phyloP scores from a whole-genome alignment of 2,113 vertebrate genomes.

The Helogale parvula region DNA sequence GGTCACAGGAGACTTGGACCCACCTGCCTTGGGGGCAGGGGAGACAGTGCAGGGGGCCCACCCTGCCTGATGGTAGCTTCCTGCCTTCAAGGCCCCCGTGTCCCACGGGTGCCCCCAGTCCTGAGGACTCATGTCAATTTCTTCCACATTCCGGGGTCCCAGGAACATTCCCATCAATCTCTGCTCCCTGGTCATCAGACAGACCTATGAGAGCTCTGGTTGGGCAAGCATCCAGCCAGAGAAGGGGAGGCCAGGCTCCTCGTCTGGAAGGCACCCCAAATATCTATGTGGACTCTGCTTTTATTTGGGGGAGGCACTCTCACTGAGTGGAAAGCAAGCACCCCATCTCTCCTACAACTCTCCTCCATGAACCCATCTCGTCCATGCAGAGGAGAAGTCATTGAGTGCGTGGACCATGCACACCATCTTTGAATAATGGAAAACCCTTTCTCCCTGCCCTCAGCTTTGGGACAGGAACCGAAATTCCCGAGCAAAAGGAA shows the following conservation, averaged over 20 bases:
- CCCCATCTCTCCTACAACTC: not conserved
- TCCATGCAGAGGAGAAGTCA: not conserved
- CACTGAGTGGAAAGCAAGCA: not conserved
- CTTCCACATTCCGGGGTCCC: not conserved
- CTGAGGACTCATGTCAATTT: not conserved
- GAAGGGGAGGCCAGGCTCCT: not conserved
- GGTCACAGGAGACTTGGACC: not conserved
- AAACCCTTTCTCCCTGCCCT: not conserved
- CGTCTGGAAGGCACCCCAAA: not conserved
- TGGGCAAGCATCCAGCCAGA: not conserved
- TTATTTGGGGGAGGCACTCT: not conserved
- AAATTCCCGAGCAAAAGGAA: not conserved
- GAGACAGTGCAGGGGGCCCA: not conserved
- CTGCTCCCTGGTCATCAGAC: not conserved
- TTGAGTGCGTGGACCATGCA: not conserved
- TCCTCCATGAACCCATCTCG: not conserved
- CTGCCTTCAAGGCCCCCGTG: not conserved
- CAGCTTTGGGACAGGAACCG: not conserved
- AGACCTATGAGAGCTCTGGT: fast-evolving
- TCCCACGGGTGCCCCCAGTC: not conserved
- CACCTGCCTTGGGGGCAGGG: too few relatives aligned
- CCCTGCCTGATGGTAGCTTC: not conserved
- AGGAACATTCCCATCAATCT: not conserved
- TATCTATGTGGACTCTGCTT: not conserved
- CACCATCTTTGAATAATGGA: not conserved